These are phyloP conservation scores for Sycophila sp. DNA, from an alignment of 1,140 invertebrate species.

Conservation along the genomic window DNA sequence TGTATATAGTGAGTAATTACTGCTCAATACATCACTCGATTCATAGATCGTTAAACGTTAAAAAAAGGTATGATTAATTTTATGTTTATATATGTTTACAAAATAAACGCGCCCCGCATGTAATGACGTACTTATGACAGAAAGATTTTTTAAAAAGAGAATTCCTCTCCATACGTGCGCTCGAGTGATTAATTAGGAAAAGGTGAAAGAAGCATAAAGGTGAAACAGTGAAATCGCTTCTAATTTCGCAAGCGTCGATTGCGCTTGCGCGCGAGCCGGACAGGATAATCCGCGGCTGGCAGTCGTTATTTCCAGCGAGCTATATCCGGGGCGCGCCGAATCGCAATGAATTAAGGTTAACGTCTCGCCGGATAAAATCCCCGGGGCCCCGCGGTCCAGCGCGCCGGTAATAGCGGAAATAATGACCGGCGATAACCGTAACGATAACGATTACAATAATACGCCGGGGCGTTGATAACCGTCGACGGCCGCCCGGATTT, in stretches of 20 bases:
- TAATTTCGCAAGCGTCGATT: neutral
- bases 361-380: neutral
- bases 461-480: no score
- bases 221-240: neutral
- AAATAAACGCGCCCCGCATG: no score
- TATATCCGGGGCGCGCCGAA: conserved; percentile 12
- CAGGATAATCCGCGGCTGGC: conserved; percentile 13
- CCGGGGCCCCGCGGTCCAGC: neutral
- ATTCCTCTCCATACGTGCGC: neutral
- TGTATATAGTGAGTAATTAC: no score
- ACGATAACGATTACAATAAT: conserved; percentile 7
- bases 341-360: conserved; percentile 36
- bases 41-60: no score
- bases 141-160: no score
- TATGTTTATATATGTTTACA: no score
- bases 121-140: no score
- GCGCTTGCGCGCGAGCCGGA: no score
- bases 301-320: no score
- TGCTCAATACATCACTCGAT: no score
- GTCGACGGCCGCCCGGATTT: no score
- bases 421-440: neutral
- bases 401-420: conserved; percentile 13
- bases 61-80: no score
- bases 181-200: neutral
- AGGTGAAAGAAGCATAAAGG: neutral